phyloP scores from a whole-genome alignment of 2,888 invertebrate species.

The Caenorhabditis sulstoni region DNA sequence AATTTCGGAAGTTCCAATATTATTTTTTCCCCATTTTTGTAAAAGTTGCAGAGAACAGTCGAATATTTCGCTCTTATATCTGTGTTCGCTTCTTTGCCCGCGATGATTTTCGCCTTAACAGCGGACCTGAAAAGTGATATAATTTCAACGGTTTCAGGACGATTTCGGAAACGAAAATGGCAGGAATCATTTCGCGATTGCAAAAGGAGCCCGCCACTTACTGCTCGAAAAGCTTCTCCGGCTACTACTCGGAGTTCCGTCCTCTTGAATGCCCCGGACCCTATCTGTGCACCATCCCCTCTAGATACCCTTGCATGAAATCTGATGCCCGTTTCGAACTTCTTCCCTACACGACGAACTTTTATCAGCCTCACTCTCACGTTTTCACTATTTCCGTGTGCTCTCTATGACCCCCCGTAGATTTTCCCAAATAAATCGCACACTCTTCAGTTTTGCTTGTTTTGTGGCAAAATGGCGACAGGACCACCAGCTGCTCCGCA shows the following conservation, averaged over 20 bases:
- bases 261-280: constrained; percentile 33
- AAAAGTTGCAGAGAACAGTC: not conserved
- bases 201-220: not conserved
- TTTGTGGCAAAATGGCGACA: constrained; percentile 6
- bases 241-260: constrained; percentile 19
- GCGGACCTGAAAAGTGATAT: not conserved
- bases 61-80: not conserved
- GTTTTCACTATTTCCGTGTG: constrained; percentile 11
- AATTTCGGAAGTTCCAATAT: not conserved
- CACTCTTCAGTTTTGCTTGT: not conserved
- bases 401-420: constrained; percentile 2
- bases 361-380: constrained; percentile 31
- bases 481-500: constrained; percentile 6
- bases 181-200: constrained; percentile 1
- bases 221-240: constrained; percentile 21
- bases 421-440: not conserved
- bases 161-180: constrained; percentile 1
- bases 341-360: constrained; percentile 36
- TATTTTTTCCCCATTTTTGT: not conserved
- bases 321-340: constrained; percentile 21
- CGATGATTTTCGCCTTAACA: not conserved
- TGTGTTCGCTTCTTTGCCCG: constrained; percentile 12
- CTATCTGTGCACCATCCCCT: constrained; percentile 9
- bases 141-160: constrained; percentile 22
- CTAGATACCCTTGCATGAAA: constrained; percentile 26